phyloP scores from a whole-genome alignment of 2,797 vertebrate genomes.

The Helarctos malayanus region DNA sequence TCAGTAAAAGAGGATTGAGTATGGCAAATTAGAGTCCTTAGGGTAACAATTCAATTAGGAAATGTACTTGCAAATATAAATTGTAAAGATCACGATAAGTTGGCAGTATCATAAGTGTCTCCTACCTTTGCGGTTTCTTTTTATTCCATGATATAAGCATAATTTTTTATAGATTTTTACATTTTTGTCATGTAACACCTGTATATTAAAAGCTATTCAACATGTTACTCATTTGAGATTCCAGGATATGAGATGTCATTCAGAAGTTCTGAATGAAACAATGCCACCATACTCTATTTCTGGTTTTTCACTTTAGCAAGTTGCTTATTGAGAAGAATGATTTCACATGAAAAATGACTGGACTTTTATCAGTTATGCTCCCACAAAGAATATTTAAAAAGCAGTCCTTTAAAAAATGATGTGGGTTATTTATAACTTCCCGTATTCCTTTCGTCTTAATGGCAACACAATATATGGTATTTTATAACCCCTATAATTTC shows the following conservation, averaged over 20 bases:
- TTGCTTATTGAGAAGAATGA: conserved; percentile 65
- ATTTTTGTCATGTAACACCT: conserved; percentile 31
- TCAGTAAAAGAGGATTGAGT: background rate
- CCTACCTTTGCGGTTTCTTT: conserved; percentile 43
- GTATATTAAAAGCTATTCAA: conserved; percentile 57
- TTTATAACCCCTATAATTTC: conserved; percentile 80
- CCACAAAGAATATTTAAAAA: conserved; percentile 80
- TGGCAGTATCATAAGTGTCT: background rate
- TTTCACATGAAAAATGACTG: conserved; percentile 70
- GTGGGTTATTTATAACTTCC: conserved; percentile 81
- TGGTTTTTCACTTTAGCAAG: conserved; percentile 62
- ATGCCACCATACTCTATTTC: conserved; percentile 6
- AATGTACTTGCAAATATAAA: conserved; percentile 10
- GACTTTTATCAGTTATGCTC: conserved; percentile 73
- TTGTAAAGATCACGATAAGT: background rate
- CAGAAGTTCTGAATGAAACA: conserved; percentile 42
- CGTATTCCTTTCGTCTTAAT: conserved; percentile 75
- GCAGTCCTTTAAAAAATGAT: conserved; percentile 69
- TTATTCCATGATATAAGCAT: background rate
- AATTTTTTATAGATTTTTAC: conserved; percentile 54
- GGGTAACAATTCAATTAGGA: background rate
- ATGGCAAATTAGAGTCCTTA: background rate
- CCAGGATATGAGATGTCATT: conserved; percentile 65
- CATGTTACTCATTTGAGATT: conserved; percentile 59
- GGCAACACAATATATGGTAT: conserved; percentile 70